These are phyloP conservation scores for Neolamprologus devosi DNA, from an alignment of 2,113 vertebrate species.

Conservation along the genomic window DNA sequence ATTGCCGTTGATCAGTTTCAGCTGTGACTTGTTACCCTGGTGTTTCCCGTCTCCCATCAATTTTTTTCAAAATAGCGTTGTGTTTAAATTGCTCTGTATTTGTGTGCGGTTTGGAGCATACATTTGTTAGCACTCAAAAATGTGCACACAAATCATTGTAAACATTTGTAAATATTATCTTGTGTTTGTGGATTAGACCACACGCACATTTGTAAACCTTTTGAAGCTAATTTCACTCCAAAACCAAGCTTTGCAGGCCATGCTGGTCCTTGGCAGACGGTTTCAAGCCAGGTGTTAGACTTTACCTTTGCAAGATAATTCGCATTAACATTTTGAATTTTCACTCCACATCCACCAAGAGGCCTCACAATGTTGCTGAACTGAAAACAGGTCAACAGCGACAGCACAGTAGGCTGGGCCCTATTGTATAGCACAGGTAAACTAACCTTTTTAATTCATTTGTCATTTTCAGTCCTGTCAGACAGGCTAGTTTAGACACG, in stretches of 20 bases:
- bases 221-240: not conserved
- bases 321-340: not conserved
- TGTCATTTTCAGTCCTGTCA: not conserved
- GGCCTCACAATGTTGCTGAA: not conserved
- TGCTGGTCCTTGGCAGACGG: accelerated
- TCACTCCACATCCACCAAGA: not conserved
- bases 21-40: not conserved
- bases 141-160: not conserved
- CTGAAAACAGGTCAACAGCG: not conserved
- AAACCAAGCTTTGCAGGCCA: not conserved
- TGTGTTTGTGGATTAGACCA: not conserved
- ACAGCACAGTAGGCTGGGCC: not conserved
- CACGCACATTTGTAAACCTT: not conserved
- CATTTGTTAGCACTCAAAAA: not conserved
- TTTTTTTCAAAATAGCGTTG: not conserved
- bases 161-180: not conserved
- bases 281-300: not conserved
- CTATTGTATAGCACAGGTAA: not conserved
- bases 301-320: not conserved
- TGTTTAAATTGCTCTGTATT: not conserved
- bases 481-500: not conserved
- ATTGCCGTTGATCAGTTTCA: not conserved
- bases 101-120: not conserved
- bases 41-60: not conserved
- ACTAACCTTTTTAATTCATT: not conserved